Evolutionary conservation across 1,140 invertebrate species (phyloP).

Genomic region (Leptopilina boulardi): DNA sequence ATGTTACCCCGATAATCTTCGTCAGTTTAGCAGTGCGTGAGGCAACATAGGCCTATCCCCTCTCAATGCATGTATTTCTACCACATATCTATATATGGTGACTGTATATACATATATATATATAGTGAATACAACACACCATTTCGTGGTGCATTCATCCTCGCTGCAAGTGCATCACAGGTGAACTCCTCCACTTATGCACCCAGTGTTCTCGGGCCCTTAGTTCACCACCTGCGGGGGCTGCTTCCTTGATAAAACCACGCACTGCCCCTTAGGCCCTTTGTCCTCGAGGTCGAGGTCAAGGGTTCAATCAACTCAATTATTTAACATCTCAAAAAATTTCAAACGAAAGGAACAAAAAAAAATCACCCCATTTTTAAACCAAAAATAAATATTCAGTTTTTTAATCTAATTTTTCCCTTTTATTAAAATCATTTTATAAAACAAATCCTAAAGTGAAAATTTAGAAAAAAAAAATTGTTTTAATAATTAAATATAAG

Average conservation of each 20-base stretch:
- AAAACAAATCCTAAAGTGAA: no score
- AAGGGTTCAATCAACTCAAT: neutral
- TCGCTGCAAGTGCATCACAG: constrained; percentile 34
- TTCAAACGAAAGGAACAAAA: no score
- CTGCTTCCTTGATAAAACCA: constrained; percentile 71
- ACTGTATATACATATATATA: neutral
- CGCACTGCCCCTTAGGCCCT: constrained; percentile 70
- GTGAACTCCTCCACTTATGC: constrained; percentile 37
- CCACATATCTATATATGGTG: constrained; percentile 45
- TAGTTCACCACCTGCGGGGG: constrained; percentile 66
- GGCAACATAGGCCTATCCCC: constrained; percentile 33
- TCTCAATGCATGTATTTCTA: neutral
- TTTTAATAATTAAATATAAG: neutral
- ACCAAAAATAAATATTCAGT: no score
- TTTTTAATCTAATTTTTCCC: no score
- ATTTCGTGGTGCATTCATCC: constrained; percentile 39
- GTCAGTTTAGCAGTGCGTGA: constrained; percentile 69
- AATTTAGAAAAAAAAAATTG: no score
- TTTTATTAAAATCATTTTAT: no score
- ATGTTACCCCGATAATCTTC: constrained; percentile 71
- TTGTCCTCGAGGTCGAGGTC: constrained; percentile 46
- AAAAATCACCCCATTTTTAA: no score
- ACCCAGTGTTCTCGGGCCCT: constrained; percentile 57
- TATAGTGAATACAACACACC: constrained; percentile 11
- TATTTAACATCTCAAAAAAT: no score